These are phyloP conservation scores for Panagrolaimus sp. DNA, from an alignment of 1,140 invertebrate genomes.

Conservation along the genomic window DNA sequence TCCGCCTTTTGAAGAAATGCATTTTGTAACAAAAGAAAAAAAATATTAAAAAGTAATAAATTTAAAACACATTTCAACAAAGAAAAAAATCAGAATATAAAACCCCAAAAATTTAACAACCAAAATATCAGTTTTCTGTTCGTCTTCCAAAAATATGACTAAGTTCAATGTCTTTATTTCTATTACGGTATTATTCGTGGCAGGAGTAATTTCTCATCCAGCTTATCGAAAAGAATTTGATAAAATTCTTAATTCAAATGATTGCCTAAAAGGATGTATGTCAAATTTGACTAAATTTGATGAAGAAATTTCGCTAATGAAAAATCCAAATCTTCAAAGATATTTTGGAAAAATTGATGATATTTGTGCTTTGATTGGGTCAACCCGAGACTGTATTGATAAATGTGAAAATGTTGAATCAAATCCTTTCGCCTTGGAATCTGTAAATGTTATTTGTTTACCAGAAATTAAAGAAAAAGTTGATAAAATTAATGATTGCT, in stretches of 20 bases:
- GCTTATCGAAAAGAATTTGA: too few relatives aligned
- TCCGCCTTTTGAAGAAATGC: too few relatives aligned
- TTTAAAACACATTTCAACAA: too few relatives aligned
- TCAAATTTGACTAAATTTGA: neutral
- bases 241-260: neutral
- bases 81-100: too few relatives aligned
- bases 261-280: constrained; percentile 18
- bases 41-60: too few relatives aligned
- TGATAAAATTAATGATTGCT: constrained; percentile 7
- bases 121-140: too few relatives aligned
- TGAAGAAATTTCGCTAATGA: constrained; percentile 20
- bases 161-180: too few relatives aligned
- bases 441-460: constrained; percentile 4
- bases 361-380: constrained; percentile 16
- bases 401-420: constrained; percentile 13
- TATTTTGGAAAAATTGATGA: constrained; percentile 10
- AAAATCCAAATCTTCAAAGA: constrained; percentile 5
- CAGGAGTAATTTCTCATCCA: too few relatives aligned
- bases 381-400: constrained; percentile 19
- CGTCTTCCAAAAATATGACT: too few relatives aligned
- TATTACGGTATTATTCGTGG: too few relatives aligned
- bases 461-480: neutral
- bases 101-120: too few relatives aligned
- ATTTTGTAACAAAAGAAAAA: too few relatives aligned
- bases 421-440: constrained; percentile 20